Percentiles rank a stretch among this genome's conserved stretches.
Conservation (phyloP, 2,888 invertebrate species). For the Rhaphigaster nebulosa region DNA sequence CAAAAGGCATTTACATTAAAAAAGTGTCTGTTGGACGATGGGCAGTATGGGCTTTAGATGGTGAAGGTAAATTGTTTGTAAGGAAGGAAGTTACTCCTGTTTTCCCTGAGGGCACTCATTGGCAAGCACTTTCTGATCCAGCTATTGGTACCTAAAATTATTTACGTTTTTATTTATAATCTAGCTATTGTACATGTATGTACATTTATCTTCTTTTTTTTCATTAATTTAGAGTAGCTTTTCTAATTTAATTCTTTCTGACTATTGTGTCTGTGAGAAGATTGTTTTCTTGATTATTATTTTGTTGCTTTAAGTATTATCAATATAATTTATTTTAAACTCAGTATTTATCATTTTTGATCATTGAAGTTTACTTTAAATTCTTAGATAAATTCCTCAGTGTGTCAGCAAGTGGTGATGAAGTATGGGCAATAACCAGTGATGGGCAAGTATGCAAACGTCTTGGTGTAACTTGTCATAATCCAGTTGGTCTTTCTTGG, state of each 20-base stretch:
- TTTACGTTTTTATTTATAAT: neutral
- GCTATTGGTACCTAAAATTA: conserved; percentile 47
- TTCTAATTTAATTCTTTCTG: neutral
- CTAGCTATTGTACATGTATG: too few species aligned
- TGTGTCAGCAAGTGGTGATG: conserved; percentile 77
- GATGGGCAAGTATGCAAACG: conserved; percentile 80
- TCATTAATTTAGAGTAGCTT: neutral
- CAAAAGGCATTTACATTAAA: conserved; percentile 77
- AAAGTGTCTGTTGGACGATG: conserved; percentile 80
- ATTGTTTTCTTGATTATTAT: neutral
- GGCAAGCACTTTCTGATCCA: conserved; percentile 77
- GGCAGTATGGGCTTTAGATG: conserved; percentile 87
- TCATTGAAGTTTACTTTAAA: neutral
- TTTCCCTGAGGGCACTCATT: conserved; percentile 87
- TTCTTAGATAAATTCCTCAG: conserved; percentile 70
- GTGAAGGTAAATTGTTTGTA: conserved; percentile 80
- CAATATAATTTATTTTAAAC: neutral
- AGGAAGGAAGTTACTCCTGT: conserved; percentile 82
- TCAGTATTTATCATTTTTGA: neutral
- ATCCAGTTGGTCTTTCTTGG: conserved; percentile 86
- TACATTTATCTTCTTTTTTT: neutral
- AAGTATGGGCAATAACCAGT: conserved; percentile 83
- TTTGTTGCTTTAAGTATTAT: neutral
- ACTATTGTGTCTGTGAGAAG: neutral
- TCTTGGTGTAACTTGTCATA: conserved; percentile 80